Base-by-base conservation (phyloP, 2,888 invertebrate species). In the Junonia oenone region DNA sequence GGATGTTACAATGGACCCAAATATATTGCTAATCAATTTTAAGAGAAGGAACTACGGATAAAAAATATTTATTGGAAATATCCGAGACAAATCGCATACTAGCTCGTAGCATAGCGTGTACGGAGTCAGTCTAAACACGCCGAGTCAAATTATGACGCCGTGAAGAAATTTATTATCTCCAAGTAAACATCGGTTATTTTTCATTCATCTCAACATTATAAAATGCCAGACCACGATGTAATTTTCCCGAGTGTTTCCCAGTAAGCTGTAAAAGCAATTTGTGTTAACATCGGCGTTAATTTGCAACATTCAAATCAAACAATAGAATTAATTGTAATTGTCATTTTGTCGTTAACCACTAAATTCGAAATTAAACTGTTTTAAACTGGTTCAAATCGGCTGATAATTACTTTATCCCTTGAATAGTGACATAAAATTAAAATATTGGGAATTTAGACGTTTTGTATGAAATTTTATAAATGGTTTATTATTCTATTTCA, bases 101-200 rank as follows among this genome's bases (percentile, higher is more conserved):
- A 31, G 3, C 31, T 4, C 31, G 11, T 11, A 6, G 31, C 35
- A 13, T 17, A 9, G 9, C 38, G 6, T 3, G 9, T 17, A 17
- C 38, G 9, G 9, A 38, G 2, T 17, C 15, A 6, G 17, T 17
- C 15, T 52, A 49, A 49, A 33, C 33, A 29, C 15, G 19, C 17
- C 43, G 13, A 49, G 19, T n/a, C 17, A 38, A 51, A 48, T 56
- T 43, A 14, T 9, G 14, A 37, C 48, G 43, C 48, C 9, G 11
- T 45, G 13, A 48, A 52, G 22, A 47, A 48, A 37, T 27, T 17
- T 37, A 52, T 51, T 56, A 48, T 29, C 26, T 47, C 35, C 13
- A 40, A 27, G 27, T 29, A 38, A 55, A 38, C 43, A 43, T 51
- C 31, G 13, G 15, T 17, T 52, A 27, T 35, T 50, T 45, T 37